Percentiles rank a stretch among this genome's conserved stretches.
These are phyloP conservation scores for Acromyrmex echinatior DNA, from an alignment of 1,140 invertebrate genomes.

Conservation along the genomic window DNA sequence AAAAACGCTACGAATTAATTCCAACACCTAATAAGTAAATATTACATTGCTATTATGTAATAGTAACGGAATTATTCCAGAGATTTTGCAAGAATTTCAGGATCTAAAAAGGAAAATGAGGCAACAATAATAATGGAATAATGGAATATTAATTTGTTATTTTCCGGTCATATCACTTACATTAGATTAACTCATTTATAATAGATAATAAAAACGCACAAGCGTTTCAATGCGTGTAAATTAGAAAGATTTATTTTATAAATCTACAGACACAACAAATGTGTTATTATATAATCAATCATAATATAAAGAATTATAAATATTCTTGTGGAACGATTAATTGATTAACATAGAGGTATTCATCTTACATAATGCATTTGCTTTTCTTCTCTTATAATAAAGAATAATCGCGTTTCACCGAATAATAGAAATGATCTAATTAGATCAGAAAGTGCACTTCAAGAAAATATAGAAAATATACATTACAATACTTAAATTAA, in stretches of 20 bases:
- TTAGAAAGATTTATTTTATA: constrained; percentile 4
- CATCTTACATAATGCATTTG: no score
- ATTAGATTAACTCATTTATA: no score
- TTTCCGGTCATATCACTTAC: background rate
- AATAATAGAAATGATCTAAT: background rate
- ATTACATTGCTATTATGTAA: background rate
- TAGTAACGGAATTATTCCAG: background rate
- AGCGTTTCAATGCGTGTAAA: background rate
- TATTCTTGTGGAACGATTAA: background rate
- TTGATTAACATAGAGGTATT: no score
- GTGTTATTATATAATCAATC: background rate
- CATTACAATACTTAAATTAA: background rate
- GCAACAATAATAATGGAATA: background rate
- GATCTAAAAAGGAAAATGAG: background rate
- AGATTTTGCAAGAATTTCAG: background rate
- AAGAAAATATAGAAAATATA: background rate
- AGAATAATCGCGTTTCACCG: background rate
- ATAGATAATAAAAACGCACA: background rate
- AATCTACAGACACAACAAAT: background rate
- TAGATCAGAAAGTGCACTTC: background rate
- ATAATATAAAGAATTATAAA: constrained; percentile 1
- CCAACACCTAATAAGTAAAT: no score
- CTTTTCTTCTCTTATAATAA: background rate
- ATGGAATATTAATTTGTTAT: background rate
- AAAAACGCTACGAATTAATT: no score